Evolutionary conservation across 2,888 invertebrate species (phyloP), one percentile per base, ranked within the genome.

Genomic region (Megastigmus dorsalis): DNA sequence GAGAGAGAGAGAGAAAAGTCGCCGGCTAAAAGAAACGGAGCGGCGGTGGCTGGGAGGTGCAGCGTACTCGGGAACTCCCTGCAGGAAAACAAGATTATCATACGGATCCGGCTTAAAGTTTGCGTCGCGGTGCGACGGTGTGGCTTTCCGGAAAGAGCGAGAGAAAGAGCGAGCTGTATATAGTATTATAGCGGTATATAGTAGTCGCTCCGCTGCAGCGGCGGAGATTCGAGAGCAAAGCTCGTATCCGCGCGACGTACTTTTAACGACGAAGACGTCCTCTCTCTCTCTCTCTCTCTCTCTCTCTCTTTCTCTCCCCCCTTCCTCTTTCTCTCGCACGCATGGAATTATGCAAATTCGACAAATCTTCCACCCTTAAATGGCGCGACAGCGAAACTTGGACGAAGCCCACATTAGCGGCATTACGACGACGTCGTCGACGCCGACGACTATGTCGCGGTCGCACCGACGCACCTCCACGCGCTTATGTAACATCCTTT

Each of bases 341-440:
- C 50, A n/a, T n/a, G 69, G 70, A 76, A 78, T 76, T 76, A 79
- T 78, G 78, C 78, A 63, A 78, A 79, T 78, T 76, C 72, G 74
- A 78, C 73, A 77, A 78, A 79, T 75, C 76, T 77, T 74, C 55
- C 63, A 38, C 36, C 38, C 63, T 50, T 63, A 72, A 74, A 75
- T 60, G 73, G 50, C 50, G 67, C 62, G 69, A 59, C 65, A 65
- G 36, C n/a, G 60, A 73, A 72, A 72, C 63, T 67, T 72, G 63
- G 48, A 55, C 45, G 67, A 36, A 55, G 45, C 62, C 57, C 48
- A 67, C 69, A 65, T 74, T 74, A 74, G 69, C 69, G 48, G 59
- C 52, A 69, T 65, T 74, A 57, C 7, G 52, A n/a, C n/a, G n/a
- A n/a, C 57, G 13, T 43, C 38, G 26, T n/a, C 50, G 45, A 30